phyloP scores from a whole-genome alignment of 1,140 invertebrate species.

The Drosophila simulans region DNA sequence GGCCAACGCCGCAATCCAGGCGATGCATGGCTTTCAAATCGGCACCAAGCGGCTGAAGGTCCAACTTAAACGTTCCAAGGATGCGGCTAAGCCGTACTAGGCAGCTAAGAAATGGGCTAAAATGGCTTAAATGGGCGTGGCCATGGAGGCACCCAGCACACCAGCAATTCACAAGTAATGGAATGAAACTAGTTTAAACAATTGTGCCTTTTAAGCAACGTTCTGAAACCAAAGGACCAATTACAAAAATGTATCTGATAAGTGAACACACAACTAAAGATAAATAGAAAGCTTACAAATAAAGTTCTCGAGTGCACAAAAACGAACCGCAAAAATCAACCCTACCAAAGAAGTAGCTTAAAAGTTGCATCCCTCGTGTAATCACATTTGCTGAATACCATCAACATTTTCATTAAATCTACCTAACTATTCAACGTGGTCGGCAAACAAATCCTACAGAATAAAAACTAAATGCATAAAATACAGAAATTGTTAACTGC shows the following conservation, averaged over 20 bases:
- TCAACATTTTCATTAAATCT: slow-evolving; percentile 46
- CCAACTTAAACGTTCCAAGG: slow-evolving; percentile 98
- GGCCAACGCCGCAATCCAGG: slow-evolving; percentile 96
- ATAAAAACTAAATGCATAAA: slow-evolving; percentile 29
- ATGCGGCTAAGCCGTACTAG: slow-evolving; percentile 93
- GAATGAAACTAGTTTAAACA: slow-evolving; percentile 48
- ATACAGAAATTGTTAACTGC: slow-evolving; percentile 60
- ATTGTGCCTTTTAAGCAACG: slow-evolving; percentile 70
- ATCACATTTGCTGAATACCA: slow-evolving; percentile 75
- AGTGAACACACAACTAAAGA: slow-evolving; percentile 43
- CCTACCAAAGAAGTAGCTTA: slow-evolving; percentile 72
- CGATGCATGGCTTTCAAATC: slow-evolving; percentile 99
- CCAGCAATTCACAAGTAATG: slow-evolving; percentile 10
- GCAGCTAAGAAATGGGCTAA: slow-evolving; percentile 9
- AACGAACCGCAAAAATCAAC: slow-evolving; percentile 40
- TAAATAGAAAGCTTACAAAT: slow-evolving; percentile 39
- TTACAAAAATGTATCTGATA: slow-evolving; percentile 66
- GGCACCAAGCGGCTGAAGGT: slow-evolving; percentile 98
- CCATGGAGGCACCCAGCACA: slow-evolving; percentile 12
- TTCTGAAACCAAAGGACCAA: slow-evolving; percentile 81
- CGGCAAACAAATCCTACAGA: slow-evolving; percentile 50
- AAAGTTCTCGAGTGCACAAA: slow-evolving; percentile 58
- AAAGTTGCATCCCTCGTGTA: slow-evolving; percentile 78
- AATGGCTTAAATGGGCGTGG: slow-evolving; percentile 20
- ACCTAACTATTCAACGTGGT: slow-evolving; percentile 54